phyloP scores from a whole-genome alignment of 2,113 vertebrate species.

The Amphilophus citrinellus region DNA sequence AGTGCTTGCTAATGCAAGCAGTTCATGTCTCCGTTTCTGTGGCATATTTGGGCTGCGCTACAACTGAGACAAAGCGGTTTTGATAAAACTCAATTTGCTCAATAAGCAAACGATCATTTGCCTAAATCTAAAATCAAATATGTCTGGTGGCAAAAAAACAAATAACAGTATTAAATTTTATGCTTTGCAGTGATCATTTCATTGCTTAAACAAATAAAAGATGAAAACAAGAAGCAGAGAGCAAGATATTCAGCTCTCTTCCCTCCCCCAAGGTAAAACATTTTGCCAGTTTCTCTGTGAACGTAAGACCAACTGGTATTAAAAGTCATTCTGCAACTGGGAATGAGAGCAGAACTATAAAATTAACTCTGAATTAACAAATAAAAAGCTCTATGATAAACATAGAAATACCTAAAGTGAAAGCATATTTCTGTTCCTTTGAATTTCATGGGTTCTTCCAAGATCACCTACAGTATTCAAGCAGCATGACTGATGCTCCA shows the following conservation, averaged over 20 bases:
- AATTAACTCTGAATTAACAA: constrained; percentile 4
- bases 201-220: constrained; percentile 18
- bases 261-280: constrained; percentile 18
- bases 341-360: background rate
- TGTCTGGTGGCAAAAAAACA: constrained; percentile 1
- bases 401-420: background rate
- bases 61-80: background rate
- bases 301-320: constrained; percentile 37
- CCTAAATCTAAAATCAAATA: constrained; percentile 22
- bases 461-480: constrained; percentile 21
- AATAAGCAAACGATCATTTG: constrained; percentile 26
- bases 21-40: background rate
- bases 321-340: constrained; percentile 29
- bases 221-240: constrained; percentile 13
- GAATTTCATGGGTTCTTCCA: constrained; percentile 1
- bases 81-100: background rate
- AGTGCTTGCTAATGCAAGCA: background rate
- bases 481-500: constrained; percentile 37
- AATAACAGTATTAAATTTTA: constrained; percentile 8
- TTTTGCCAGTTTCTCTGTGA: constrained; percentile 10
- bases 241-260: background rate
- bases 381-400: background rate
- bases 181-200: background rate
- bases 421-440: constrained; percentile 12
- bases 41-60: background rate